Evolutionary conservation across 2,888 invertebrate genomes (phyloP), one percentile per base, ranked within the genome.

Genomic region (Eledona agricola): DNA sequence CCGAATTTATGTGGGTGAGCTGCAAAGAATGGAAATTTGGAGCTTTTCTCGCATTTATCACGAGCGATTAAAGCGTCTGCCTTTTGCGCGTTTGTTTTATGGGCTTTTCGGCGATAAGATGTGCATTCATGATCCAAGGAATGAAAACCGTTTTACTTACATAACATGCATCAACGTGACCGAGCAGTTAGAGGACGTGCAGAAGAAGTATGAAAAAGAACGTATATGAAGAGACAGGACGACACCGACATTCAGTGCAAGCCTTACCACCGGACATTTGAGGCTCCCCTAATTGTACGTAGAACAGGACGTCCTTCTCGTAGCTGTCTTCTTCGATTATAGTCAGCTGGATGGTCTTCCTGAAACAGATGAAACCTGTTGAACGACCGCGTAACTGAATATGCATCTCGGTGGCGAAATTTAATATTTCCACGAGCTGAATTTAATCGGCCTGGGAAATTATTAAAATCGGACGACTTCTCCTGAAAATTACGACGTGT

Each of bases 281-380:
- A 6, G 98, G 98, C 63, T 92, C 90, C 4, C 90, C 93, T 13
- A 99, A 80, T 73, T 95, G 91, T 6, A 98, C 89, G 77, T 89
- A 93, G 78, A 99, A 95, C 11, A 90, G 82, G 17, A 96, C 93
- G 72, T 95, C 93, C 76, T 98, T 96, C 78, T 98, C 96, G 76
- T 98, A 98, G 72, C 96, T 95, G 78, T 98, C 97, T 73, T 96
- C 96, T 79, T 99, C 97, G 62, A 93, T 84, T 58, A 99, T 93
- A 66, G 87, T 87, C 59, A 98, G 80, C 35, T 85, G 82, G 71
- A 99, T 90, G 70, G 80, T 81, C 81, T 94, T 90, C 75, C 97
- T 98, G 87, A 12, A 89, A 88, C 19, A 32, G 34, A 50, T 2
- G 9, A 13, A 17, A 29, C 37, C 23, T 37, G 23, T 37, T 37